Evolutionary conservation across 2,797 vertebrate species (phyloP).

Genomic region (Spea hammondii): DNA sequence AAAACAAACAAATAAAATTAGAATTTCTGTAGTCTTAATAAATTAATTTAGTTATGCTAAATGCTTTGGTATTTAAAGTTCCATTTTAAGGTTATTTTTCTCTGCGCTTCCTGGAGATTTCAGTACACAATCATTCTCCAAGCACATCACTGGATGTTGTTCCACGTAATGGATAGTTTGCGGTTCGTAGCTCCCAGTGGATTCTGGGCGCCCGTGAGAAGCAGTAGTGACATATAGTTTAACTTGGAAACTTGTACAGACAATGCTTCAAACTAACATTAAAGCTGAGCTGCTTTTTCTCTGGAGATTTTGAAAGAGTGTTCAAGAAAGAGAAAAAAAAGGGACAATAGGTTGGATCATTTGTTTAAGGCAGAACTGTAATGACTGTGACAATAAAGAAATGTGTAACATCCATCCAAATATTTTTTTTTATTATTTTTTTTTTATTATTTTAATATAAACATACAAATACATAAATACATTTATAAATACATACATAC

Average conservation of each 20-base stretch:
- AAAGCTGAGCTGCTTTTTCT: neutral
- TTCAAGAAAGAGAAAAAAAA: neutral
- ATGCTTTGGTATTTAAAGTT: no score
- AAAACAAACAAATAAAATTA: no score
- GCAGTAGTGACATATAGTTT: neutral
- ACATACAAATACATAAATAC: no score
- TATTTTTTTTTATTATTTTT: no score
- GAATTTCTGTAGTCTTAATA: no score
- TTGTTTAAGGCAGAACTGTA: no score
- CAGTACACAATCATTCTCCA: neutral
- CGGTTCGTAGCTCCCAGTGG: neutral
- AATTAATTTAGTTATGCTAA: no score
- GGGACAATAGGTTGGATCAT: no score
- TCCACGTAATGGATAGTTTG: slow-evolving; percentile 10
- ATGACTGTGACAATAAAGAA: no score
- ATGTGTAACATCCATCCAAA: no score
- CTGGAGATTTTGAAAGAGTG: neutral
- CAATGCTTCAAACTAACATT: slow-evolving; percentile 2
- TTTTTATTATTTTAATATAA: no score
- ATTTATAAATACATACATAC: no score
- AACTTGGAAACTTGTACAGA: neutral
- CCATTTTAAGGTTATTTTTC: neutral
- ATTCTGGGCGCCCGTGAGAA: neutral
- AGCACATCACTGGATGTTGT: neutral
- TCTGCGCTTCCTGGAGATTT: neutral